Base-by-base conservation (phyloP, 2,797 vertebrate genomes). In the Dermochelys coriacea region DNA sequence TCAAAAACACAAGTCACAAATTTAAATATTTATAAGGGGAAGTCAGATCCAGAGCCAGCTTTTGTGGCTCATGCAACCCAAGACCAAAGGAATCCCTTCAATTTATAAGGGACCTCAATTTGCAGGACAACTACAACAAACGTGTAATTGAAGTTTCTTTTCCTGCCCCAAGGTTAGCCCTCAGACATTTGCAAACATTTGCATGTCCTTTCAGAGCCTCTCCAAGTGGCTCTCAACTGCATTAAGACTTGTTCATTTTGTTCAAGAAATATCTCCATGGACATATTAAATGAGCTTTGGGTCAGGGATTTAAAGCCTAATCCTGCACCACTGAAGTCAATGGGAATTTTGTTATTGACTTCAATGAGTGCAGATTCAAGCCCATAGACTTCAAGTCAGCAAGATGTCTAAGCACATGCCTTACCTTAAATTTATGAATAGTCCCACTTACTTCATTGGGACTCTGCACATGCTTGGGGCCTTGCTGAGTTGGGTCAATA, bases 401-500 rank as follows among this genome's bases (percentile, higher is more conserved):
- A 75, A 31, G 88, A 31, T 89, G 87, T 80, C 85, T 86, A 78
- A 89, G 81, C 81, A 25, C 68, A 79, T 59, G 59, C 27, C 34
- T n/a, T n/a, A n/a, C n/a, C n/a, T 37, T 37, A 68, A 68, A n/a
- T 9, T 9, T 68, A 11, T 37, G 19, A 21, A 37, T 68, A 37
- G 31, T 0, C 0, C 77, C 41, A 93, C 86, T 91, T 71, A 92
- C 91, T 88, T 94, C 2, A 50, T 57, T 71, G 84, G 64, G 91
- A 75, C 55, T n/a, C 55, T 92, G 93, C 4, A 6, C 47, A 45
- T 74, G 31, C 77, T 34, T 61, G 90, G 71, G 52, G 68, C 51
- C 55, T 68, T 47, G 84, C 85, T 89, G 90, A 68, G 34, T 64
- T 71, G 85, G 34, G 90, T 90, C 51, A 86, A 86, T 88, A 91